Evolutionary conservation across 2,113 vertebrate genomes (phyloP).

Genomic region (Anser cygnoides): DNA sequence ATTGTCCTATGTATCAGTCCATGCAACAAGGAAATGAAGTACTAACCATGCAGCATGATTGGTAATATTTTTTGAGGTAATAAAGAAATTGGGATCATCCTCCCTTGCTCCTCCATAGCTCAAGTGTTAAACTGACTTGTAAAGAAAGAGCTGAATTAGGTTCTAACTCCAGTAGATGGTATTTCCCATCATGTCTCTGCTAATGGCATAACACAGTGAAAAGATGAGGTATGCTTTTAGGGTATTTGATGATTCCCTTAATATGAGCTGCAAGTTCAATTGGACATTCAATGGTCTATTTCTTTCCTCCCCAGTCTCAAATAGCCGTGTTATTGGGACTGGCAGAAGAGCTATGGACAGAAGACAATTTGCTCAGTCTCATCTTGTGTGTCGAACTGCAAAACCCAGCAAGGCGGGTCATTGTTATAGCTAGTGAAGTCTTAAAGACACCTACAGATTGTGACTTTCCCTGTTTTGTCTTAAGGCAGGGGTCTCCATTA

Average conservation of each 20-base stretch:
- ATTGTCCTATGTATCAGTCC: background rate
- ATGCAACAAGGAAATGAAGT: background rate
- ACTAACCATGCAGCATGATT: background rate
- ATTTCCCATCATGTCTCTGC: background rate
- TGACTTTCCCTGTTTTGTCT: background rate
- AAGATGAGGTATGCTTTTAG: background rate
- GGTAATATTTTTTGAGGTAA: background rate
- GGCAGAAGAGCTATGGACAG: background rate
- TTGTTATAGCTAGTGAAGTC: background rate
- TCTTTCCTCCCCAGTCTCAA: background rate
- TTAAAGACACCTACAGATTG: background rate
- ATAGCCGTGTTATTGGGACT: background rate
- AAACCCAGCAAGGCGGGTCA: background rate
- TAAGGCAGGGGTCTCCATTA: background rate
- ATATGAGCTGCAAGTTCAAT: background rate
- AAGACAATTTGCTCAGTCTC: background rate
- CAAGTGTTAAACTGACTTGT: background rate
- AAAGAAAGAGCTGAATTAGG: background rate
- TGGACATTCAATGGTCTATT: background rate
- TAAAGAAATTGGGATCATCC: background rate
- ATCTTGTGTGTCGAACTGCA: background rate
- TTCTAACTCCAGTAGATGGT: background rate
- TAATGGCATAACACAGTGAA: background rate
- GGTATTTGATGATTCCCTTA: background rate
- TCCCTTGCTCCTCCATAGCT: background rate